Conservation (phyloP, 2,888 invertebrate species). For the Ormyrus nitidulus region DNA sequence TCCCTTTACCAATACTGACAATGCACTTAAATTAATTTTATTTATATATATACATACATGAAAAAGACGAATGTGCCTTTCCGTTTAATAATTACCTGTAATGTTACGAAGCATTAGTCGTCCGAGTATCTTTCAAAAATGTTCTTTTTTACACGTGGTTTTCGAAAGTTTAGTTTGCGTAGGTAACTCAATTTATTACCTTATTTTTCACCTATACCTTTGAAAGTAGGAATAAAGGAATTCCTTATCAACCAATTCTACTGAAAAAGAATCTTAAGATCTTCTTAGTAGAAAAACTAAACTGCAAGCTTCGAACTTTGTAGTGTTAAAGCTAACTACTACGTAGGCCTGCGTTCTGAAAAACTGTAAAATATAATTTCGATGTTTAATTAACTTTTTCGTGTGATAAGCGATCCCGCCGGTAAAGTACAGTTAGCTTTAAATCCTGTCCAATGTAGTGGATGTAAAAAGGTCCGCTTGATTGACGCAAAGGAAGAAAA, state of each 20-base stretch:
- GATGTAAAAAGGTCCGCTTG: neutral
- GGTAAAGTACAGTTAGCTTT: neutral
- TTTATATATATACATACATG: constrained; percentile 4
- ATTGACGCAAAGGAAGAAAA: too few species aligned
- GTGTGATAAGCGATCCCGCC: neutral
- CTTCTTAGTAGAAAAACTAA: too few species aligned
- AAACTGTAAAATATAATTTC: constrained; percentile 10
- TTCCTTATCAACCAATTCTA: too few species aligned
- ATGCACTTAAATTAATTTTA: constrained; percentile 17
- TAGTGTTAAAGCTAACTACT: too few species aligned
- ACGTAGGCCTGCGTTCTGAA: neutral
- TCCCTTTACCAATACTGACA: neutral
- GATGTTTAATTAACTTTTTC: constrained; percentile 31
- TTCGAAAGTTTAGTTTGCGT: too few species aligned
- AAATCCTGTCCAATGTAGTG: neutral
- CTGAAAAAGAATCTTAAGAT: too few species aligned
- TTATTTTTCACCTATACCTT: too few species aligned
- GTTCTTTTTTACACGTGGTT: too few species aligned
- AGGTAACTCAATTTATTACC: too few species aligned
- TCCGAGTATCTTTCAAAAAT: too few species aligned
- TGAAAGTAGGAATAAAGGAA: too few species aligned
- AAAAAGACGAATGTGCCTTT: neutral
- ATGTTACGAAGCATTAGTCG: neutral
- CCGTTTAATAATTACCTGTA: neutral
- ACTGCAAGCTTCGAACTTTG: too few species aligned